A percentile compares a stretch with the other conserved stretches of the same genome.
These are phyloP conservation scores for Bryconaethiops microstoma DNA, from an alignment of 2,797 vertebrate genomes.

Conservation along the genomic window DNA sequence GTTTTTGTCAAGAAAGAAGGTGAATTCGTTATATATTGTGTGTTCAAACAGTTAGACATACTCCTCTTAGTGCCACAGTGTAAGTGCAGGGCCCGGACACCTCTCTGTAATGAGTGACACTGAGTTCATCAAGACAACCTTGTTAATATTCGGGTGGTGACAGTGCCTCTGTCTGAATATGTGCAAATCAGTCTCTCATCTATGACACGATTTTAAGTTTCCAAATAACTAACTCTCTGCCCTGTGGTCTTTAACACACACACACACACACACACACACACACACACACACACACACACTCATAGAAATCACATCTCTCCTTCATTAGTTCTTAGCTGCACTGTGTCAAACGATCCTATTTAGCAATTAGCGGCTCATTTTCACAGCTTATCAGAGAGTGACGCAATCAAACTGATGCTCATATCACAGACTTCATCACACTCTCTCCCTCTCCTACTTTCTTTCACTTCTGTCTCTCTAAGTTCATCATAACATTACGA, in stretches of 20 bases:
- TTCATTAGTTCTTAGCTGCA: slow-evolving; percentile 32
- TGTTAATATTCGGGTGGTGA: neutral
- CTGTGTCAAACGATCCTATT: slow-evolving; percentile 40
- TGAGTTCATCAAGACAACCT: neutral
- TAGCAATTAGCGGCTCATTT: slow-evolving; percentile 29
- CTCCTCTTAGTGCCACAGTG: neutral
- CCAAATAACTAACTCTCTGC: neutral
- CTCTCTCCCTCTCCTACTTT: neutral
- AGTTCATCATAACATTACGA: too few species aligned
- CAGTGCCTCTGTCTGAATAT: neutral
- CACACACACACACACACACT: neutral
- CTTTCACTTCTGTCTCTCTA: neutral
- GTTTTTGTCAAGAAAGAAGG: slow-evolving; percentile 45
- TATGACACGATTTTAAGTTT: slow-evolving; percentile 9
- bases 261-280: slow-evolving; percentile 1
- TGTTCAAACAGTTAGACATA: neutral
- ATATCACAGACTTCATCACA: slow-evolving; percentile 2
- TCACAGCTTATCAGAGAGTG: slow-evolving; percentile 20
- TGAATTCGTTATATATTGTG: neutral
- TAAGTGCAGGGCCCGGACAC: neutral
- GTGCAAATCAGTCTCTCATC: slow-evolving; percentile 2
- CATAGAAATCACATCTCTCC: slow-evolving; percentile 3
- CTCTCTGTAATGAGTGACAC: neutral
- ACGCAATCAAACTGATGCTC: slow-evolving; percentile 15
- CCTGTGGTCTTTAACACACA: neutral